phyloP scores from a whole-genome alignment of 2,888 invertebrate genomes.

The Troilus luridus region DNA sequence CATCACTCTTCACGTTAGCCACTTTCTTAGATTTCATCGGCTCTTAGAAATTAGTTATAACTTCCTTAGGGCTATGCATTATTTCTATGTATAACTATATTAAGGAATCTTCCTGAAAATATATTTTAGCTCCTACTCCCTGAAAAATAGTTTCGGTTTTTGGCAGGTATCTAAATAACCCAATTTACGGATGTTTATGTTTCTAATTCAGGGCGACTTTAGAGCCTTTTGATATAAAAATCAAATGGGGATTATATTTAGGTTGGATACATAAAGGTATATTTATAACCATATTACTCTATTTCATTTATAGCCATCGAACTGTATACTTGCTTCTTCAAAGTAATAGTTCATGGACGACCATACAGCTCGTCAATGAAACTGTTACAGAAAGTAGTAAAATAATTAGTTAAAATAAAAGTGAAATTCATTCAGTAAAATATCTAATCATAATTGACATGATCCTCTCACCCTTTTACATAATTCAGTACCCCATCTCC shows the following conservation, averaged over 20 bases:
- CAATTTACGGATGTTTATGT: background rate
- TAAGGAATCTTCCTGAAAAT: no score
- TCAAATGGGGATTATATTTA: background rate
- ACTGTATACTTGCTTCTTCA: background rate
- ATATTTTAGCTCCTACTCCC: background rate
- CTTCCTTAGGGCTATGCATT: background rate
- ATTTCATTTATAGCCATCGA: background rate
- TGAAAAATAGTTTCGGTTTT: background rate
- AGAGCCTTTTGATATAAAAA: background rate
- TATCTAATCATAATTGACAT: no score
- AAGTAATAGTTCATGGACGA: no score
- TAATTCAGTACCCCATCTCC: no score
- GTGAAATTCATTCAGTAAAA: no score
- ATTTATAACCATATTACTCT: background rate
- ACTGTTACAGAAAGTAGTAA: no score
- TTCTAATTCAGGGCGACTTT: background rate
- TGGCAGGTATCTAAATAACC: background rate
- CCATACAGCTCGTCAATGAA: no score
- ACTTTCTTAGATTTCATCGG: background rate
- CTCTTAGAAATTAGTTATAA: background rate
- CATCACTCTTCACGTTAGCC: conserved; percentile 3
- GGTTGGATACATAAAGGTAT: no score
- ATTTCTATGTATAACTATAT: background rate
- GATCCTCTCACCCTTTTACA: no score
- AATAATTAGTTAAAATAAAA: no score